Evolutionary conservation across 2,888 invertebrate genomes (phyloP), one percentile per base, ranked within the genome.

Genomic region (Campoplex capitator): DNA sequence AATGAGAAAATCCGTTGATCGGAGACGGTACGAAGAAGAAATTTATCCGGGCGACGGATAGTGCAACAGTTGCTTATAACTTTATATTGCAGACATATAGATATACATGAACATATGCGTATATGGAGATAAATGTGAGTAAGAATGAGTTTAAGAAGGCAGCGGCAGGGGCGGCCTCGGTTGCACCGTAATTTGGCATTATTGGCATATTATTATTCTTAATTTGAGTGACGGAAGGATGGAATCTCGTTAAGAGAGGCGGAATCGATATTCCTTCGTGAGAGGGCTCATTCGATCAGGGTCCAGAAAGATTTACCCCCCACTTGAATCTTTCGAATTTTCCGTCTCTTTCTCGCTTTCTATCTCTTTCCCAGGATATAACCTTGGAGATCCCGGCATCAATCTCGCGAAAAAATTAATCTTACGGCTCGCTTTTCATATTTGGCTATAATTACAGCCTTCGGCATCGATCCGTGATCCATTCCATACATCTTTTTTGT

Each of bases 391-490:
- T 90, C 92, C 91, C 91, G 92, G 94, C 94, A 94, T 94, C 94
- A 94, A 94, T 94, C 94, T 94, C 94, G 92, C 91, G 93, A 90
- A 93, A 92, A 93, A 94, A 94, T 94, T 94, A 94, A 94, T 94
- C 94, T 94, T 92, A 90, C 90, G 90, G 91, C 90, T 91, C 91
- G 92, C 92, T 94, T 94, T 93, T 94, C 93, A 94, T 94, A 93
- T 94, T 94, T 94, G 93, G 94, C 92, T 93, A 94, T 94, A 94
- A 94, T 94, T 94, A 94, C 94, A 94, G 93, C 93, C 92, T 92
- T 88, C 91, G 89, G 88, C 85, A 79, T 89, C 90, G 89, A 90
- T 91, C 91, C 90, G 88, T 91, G 91, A 91, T 92, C 92, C 91
- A 88, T 91, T 91, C 91, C 90, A 84, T 83, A 84, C 78, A 75